These are phyloP conservation scores for Spodoptera picta DNA, from an alignment of 2,888 invertebrate species.

Conservation along the genomic window DNA sequence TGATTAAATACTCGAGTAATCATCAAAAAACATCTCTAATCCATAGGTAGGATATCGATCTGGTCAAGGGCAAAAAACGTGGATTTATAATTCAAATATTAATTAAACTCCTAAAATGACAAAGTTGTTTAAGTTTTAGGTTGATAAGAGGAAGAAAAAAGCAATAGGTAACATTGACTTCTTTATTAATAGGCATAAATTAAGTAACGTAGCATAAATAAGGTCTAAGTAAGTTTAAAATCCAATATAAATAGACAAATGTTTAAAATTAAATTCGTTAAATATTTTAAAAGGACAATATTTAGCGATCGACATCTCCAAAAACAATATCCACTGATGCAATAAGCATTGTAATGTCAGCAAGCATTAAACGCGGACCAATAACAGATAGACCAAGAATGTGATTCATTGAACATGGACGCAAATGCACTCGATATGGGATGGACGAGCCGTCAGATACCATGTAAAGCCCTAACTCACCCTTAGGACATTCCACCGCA, in stretches of 20 bases:
- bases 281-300: background rate
- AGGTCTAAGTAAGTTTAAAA: background rate
- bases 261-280: background rate
- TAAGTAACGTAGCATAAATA: too few species aligned
- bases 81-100: too few species aligned
- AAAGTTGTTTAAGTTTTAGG: too few species aligned
- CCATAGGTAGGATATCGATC: too few species aligned
- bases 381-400: slow-evolving; percentile 90
- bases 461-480: slow-evolving; percentile 95
- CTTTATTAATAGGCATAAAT: too few species aligned
- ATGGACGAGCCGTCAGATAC: slow-evolving; percentile 94
- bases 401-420: slow-evolving; percentile 89
- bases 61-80: too few species aligned
- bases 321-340: slow-evolving; percentile 91
- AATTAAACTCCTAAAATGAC: too few species aligned
- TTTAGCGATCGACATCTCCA: slow-evolving; percentile 89
- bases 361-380: slow-evolving; percentile 90
- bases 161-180: too few species aligned
- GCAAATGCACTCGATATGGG: slow-evolving; percentile 91
- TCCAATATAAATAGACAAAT: background rate
- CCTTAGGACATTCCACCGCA: slow-evolving; percentile 94
- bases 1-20: too few species aligned
- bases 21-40: too few species aligned
- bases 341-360: slow-evolving; percentile 94
- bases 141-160: too few species aligned